Conservation (phyloP, 2,797 vertebrate species). For the Danio jaintianensis region DNA sequence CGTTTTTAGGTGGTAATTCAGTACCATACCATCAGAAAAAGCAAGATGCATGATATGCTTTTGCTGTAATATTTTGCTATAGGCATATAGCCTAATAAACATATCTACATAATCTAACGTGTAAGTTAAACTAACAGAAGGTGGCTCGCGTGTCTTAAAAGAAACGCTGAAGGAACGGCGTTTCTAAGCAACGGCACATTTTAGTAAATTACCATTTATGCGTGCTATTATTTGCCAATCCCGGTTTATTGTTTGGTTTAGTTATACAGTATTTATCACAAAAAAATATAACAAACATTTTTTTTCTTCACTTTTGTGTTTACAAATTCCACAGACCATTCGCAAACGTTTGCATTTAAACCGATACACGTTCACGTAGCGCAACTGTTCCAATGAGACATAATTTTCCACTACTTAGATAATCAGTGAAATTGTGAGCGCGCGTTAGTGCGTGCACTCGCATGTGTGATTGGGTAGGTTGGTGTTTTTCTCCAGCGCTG, state of each 20-base stretch:
- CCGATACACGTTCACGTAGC: neutral
- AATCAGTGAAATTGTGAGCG: neutral
- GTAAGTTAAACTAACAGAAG: neutral
- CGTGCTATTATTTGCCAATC: neutral
- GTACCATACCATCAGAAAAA: too few species aligned
- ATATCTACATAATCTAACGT: neutral
- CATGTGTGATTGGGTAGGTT: neutral
- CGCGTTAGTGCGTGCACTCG: neutral
- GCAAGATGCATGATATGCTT: neutral
- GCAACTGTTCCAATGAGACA: neutral
- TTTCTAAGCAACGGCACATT: slow-evolving; percentile 7
- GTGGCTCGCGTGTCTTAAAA: neutral
- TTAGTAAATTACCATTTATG: neutral
- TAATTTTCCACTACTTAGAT: neutral
- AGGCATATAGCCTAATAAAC: too few species aligned
- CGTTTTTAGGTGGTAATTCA: neutral
- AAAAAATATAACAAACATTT: too few species aligned
- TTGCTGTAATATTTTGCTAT: neutral
- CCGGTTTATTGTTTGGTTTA: neutral
- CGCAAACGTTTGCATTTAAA: neutral
- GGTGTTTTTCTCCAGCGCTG: neutral
- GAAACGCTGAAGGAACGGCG: neutral
- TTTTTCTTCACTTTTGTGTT: neutral
- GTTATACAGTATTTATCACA: neutral
- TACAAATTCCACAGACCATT: neutral